A percentile compares a stretch with the other conserved stretches of the same genome.
Conservation (phyloP, 2,797 vertebrate genomes). For the Tamandua tetradactyla region DNA sequence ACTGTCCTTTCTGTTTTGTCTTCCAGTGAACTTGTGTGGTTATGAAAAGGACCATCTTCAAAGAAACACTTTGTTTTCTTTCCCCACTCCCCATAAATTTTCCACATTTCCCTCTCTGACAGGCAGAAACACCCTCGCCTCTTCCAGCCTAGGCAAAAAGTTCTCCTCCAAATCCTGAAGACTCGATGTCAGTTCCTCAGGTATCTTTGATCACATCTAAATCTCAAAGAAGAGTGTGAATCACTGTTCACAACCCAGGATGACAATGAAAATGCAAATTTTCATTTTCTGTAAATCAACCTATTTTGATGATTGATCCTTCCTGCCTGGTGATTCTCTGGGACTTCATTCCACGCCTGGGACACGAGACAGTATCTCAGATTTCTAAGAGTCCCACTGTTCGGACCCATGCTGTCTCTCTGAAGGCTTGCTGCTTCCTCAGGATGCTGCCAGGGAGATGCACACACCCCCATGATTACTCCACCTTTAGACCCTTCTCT, state of each 20-base stretch:
- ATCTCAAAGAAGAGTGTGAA: background rate
- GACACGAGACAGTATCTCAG: background rate
- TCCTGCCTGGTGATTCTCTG: background rate
- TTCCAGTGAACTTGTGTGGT: background rate
- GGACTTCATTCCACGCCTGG: background rate
- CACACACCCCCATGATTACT: no score
- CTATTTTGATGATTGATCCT: background rate
- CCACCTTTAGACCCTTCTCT: background rate
- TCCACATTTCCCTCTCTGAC: background rate
- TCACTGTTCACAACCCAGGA: background rate
- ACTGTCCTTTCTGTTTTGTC: background rate
- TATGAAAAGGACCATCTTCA: background rate
- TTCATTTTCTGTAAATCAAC: background rate
- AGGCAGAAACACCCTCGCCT: background rate
- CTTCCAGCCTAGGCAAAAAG: background rate
- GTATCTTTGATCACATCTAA: background rate
- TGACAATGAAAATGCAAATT: background rate
- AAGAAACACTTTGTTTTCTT: background rate
- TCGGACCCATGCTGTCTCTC: background rate
- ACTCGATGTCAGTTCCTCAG: background rate
- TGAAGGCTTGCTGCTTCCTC: background rate
- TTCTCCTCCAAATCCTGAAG: background rate
- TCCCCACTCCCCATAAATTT: background rate
- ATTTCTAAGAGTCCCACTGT: background rate
- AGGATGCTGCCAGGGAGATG: background rate